Evolutionary conservation across 1,140 invertebrate species (phyloP), one percentile per base, ranked within the genome.

Genomic region (Calliopsis andreniformis): DNA sequence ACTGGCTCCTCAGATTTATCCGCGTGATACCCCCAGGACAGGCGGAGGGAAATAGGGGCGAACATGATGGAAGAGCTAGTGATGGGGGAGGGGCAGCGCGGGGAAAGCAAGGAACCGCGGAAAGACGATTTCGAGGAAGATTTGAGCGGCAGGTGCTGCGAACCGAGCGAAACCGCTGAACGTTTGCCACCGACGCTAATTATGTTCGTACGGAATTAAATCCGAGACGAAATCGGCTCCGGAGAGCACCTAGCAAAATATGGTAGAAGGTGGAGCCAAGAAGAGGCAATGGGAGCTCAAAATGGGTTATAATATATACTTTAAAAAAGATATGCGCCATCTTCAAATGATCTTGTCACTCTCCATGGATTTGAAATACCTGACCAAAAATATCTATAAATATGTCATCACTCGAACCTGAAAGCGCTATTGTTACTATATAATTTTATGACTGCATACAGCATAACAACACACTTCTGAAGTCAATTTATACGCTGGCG

Each of bases 161-260:
- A 91, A 76, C 87, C 47, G 87, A 92, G 89, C 91, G 90, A 87
- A 82, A 91, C 91, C 87, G 88, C 83, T 83, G 56, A 72, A 70
- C 83, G 75, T 39, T 78, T 66, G 76, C 76, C 80, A 78, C 59
- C 86, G 85, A 79, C 89, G 87, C 91, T 91, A 92, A 92, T 92
- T 91, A 91, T 88, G 84, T 79, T 86, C 70, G 87, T 87, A 91
- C 91, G 87, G 83, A 92, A 91, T 91, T 91, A 91, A 92, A 92
- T 91, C 87, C 85, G 89, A 91, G 89, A 89, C 84, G 47, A n/a
- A 39, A 90, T 90, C 88, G 86, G 72, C 72, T 79, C 84, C 83
- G 64, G 61, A 68, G 73, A 55, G 67, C 42, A 75, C 25, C 63
- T 49, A 59, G 25, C 39, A 28, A 28, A 51, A 51, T n/a, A 61